Percentiles rank a stretch among this genome's conserved stretches.
Evolutionary conservation across 2,113 vertebrate genomes (phyloP).

Genomic region (Epinephelus fuscoguttatus): DNA sequence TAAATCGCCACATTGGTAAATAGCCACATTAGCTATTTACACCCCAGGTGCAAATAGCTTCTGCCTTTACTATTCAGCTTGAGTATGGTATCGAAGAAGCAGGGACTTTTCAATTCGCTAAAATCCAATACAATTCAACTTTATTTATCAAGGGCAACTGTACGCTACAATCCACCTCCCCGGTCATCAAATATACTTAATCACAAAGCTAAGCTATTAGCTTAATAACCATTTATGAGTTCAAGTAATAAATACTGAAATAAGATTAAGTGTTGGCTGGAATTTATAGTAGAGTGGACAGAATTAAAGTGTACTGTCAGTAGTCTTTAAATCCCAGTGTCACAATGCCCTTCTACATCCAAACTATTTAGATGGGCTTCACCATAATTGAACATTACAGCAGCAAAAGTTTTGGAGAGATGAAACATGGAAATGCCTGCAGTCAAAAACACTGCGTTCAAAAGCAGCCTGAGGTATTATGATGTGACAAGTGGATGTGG

Average conservation of each 20-base stretch:
- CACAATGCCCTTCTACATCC: background rate
- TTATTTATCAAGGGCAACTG: background rate
- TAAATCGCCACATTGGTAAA: too few species aligned
- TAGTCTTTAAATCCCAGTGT: background rate
- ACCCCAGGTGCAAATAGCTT: too few species aligned
- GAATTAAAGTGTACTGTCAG: background rate
- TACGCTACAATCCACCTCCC: background rate
- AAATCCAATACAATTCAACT: background rate
- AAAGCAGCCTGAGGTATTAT: background rate
- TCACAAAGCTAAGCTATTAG: background rate
- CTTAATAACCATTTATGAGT: background rate
- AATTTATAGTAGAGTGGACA: background rate
- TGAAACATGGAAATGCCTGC: background rate
- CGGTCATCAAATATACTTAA: background rate
- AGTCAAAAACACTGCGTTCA: background rate
- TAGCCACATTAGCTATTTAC: too few species aligned
- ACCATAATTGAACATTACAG: background rate
- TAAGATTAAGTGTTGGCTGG: background rate
- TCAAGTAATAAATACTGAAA: background rate
- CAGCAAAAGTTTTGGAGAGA: background rate
- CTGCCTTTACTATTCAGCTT: constrained; percentile 2
- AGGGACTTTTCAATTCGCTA: background rate
- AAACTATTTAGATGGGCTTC: background rate
- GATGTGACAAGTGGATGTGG: background rate
- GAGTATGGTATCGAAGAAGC: background rate